Conservation (phyloP, 2,797 vertebrate genomes). For the Sebastes itinus region DNA sequence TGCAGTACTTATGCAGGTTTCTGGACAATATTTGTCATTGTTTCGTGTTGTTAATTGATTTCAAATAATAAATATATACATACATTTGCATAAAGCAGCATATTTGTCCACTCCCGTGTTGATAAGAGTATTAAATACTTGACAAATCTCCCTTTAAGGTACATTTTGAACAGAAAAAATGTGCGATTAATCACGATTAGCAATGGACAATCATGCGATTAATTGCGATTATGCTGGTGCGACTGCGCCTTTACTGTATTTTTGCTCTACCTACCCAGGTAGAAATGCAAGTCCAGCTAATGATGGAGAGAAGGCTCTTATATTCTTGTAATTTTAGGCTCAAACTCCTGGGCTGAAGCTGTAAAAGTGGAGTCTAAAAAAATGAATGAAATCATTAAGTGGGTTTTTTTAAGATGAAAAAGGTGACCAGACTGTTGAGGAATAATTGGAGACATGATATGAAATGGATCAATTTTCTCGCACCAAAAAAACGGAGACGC, state of each 20-base stretch:
- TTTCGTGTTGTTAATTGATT: no score
- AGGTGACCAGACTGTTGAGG: slow-evolving; percentile 8
- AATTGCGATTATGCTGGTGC: no score
- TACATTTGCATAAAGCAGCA: no score
- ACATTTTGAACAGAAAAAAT: no score
- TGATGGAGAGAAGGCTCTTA: background rate
- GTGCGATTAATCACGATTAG: no score
- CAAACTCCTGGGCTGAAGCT: background rate
- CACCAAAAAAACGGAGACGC: background rate
- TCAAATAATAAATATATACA: no score
- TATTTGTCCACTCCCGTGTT: fast-evolving
- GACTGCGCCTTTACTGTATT: background rate
- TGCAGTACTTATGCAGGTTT: fast-evolving
- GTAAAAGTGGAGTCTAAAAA: background rate
- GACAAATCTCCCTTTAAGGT: no score
- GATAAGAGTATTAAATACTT: no score
- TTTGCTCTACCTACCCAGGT: background rate
- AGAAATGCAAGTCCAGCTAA: background rate
- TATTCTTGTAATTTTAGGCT: background rate
- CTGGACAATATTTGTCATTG: no score
- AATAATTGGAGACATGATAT: slow-evolving; percentile 6
- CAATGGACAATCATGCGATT: no score
- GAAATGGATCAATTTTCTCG: slow-evolving; percentile 2
- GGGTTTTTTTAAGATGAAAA: background rate
- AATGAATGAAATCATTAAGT: slow-evolving; percentile 25